Evolutionary conservation across 1,140 invertebrate species (phyloP).

Genomic region (Leptoteleia sp.): DNA sequence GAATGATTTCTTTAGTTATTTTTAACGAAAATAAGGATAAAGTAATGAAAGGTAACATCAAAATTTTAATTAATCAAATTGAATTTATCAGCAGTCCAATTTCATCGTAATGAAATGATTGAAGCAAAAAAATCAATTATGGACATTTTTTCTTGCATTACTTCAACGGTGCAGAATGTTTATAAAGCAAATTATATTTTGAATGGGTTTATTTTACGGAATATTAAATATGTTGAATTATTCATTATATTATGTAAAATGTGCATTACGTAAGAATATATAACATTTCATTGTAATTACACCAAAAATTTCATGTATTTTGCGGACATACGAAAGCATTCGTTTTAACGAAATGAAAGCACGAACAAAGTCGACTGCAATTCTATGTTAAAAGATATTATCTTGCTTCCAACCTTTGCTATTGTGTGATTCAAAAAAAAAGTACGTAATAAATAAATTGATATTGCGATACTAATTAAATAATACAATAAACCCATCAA

Average conservation of each 20-base stretch:
- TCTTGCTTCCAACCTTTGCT: slow-evolving; percentile 10
- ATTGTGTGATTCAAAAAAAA: slow-evolving; percentile 7
- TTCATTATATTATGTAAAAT: slow-evolving; percentile 30
- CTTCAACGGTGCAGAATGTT: too few species aligned
- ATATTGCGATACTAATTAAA: too few species aligned
- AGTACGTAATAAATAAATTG: too few species aligned
- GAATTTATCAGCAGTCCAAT: too few species aligned
- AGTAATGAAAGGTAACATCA: too few species aligned
- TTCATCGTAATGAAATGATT: too few species aligned
- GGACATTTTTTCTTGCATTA: too few species aligned
- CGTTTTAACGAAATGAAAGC: slow-evolving; percentile 27
- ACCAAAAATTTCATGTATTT: slow-evolving; percentile 28
- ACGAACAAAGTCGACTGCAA: slow-evolving; percentile 21
- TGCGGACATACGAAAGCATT: slow-evolving; percentile 9
- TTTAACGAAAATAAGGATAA: too few species aligned
- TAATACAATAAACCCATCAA: too few species aligned
- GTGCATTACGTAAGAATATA: slow-evolving; percentile 15
- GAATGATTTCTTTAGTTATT: too few species aligned
- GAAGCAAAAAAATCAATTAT: too few species aligned
- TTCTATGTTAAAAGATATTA: slow-evolving; percentile 13
- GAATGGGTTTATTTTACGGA: slow-evolving; percentile 13
- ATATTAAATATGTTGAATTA: slow-evolving; percentile 28
- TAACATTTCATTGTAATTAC: slow-evolving; percentile 37
- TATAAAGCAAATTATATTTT: slow-evolving; percentile 10
- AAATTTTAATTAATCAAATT: too few species aligned